A percentile compares a stretch with the other conserved stretches of the same genome.
Conservation (phyloP, 2,797 vertebrate genomes). For the Carduelis carduelis region DNA sequence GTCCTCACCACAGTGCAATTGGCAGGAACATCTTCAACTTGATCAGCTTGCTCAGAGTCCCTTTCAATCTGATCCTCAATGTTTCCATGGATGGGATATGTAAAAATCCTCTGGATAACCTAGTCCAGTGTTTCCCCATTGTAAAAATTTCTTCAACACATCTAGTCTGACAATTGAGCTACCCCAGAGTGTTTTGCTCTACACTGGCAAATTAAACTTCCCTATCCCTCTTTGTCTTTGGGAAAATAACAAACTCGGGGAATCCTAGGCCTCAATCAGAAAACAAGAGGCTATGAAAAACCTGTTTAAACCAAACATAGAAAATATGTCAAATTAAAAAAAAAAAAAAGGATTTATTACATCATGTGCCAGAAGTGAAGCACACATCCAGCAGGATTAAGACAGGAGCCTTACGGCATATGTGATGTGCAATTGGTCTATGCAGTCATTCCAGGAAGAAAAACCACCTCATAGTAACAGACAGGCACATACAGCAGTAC, state of each 20-base stretch:
- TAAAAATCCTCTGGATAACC: no score
- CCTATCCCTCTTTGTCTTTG: background rate
- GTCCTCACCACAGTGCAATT: no score
- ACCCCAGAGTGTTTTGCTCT: background rate
- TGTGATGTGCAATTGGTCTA: background rate
- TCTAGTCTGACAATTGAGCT: background rate
- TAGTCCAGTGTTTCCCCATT: no score
- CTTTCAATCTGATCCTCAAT: no score
- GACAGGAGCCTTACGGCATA: background rate
- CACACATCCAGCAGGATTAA: background rate
- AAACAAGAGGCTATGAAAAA: background rate
- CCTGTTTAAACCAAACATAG: background rate
- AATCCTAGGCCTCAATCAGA: background rate
- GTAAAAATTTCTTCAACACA: no score
- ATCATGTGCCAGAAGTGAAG: background rate
- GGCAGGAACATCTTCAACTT: no score
- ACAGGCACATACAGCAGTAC: background rate
- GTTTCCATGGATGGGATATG: no score
- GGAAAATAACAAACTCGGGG: background rate
- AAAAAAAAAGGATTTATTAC: background rate
- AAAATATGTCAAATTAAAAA: background rate
- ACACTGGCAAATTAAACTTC: background rate
- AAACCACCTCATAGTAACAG: background rate
- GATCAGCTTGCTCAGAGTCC: no score
- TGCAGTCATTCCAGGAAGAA: background rate